A percentile compares a stretch with the other conserved stretches of the same genome.
Conservation (phyloP, 2,888 invertebrate species). For the Laspeyria flexula region DNA sequence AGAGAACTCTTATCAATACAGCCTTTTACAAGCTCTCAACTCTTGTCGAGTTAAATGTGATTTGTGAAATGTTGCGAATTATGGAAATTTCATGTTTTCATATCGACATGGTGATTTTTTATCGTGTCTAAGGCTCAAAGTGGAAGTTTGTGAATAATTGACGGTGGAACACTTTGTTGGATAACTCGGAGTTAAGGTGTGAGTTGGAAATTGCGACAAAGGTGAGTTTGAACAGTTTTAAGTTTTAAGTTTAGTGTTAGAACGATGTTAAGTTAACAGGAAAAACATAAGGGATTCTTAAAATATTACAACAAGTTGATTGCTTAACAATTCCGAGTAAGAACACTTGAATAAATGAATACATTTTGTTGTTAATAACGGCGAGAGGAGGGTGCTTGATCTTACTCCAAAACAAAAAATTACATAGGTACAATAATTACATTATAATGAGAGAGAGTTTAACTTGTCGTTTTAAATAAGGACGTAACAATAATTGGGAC, state of each 20-base stretch:
- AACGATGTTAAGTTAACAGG: conserved; percentile 36
- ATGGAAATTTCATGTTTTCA: conserved; percentile 66
- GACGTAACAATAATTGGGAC: conserved; percentile 8
- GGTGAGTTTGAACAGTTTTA: conserved; percentile 67
- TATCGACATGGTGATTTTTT: conserved; percentile 67
- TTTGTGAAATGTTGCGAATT: conserved; percentile 74
- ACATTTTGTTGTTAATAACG: conserved; percentile 50
- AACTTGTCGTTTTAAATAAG: conserved; percentile 11
- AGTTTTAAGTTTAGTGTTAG: conserved; percentile 55
- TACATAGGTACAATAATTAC: conserved; percentile 42
- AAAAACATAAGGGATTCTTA: conserved; percentile 49
- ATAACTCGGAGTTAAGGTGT: conserved; percentile 40
- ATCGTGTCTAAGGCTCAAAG: conserved; percentile 61
- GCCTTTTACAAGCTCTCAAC: conserved; percentile 57
- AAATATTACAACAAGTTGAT: conserved; percentile 52
- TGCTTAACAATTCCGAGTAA: conserved; percentile 40
- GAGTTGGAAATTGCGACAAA: conserved; percentile 53
- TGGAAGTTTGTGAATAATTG: conserved; percentile 64
- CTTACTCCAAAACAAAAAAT: conserved; percentile 25
- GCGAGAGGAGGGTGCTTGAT: conserved; percentile 32
- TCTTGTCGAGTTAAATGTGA: conserved; percentile 64
- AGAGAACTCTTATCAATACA: conserved; percentile 60
- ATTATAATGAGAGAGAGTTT: conserved; percentile 23
- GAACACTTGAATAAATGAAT: conserved; percentile 58
- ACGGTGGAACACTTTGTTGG: conserved; percentile 46